Percentiles rank a stretch among this genome's conserved stretches.
Evolutionary conservation across 2,888 invertebrate species (phyloP).

Genomic region (Pedicia rivosa): DNA sequence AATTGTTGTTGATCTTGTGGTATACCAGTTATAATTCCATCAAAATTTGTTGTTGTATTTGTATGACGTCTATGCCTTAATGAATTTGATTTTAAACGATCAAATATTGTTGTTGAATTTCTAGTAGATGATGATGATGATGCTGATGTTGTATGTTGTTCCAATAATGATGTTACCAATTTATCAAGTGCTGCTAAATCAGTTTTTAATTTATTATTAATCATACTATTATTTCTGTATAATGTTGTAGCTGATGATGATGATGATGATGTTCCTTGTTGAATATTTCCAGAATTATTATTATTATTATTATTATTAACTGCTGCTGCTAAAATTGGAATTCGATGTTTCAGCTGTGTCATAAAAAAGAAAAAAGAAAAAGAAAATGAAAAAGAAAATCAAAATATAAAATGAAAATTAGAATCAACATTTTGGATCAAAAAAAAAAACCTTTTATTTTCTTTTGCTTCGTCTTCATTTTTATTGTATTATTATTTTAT

Average conservation of each 20-base stretch:
- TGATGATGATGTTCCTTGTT: background rate
- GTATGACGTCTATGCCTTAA: background rate
- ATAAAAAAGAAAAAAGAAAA: background rate
- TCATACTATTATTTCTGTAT: background rate
- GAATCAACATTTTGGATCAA: too few species aligned
- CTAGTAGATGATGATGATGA: constrained; percentile 9
- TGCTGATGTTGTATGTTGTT: constrained; percentile 23
- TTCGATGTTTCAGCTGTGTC: background rate
- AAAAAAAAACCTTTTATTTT: too few species aligned
- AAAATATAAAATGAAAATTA: too few species aligned
- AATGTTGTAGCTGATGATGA: background rate
- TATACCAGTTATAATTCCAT: constrained; percentile 2
- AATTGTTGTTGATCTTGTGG: constrained; percentile 13
- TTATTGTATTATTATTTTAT: too few species aligned
- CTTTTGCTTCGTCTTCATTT: too few species aligned
- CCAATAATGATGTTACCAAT: constrained; percentile 42
- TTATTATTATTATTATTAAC: too few species aligned
- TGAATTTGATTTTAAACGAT: constrained; percentile 1
- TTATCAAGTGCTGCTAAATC: constrained; percentile 48
- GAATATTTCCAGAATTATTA: background rate
- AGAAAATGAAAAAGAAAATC: background rate
- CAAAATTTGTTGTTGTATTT: background rate
- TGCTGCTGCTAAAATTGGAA: too few species aligned
- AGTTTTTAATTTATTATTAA: constrained; percentile 27
- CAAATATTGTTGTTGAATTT: constrained; percentile 1